phyloP scores from a whole-genome alignment of 2,888 invertebrate genomes.

The Scaptomyza cyrtandrae region DNA sequence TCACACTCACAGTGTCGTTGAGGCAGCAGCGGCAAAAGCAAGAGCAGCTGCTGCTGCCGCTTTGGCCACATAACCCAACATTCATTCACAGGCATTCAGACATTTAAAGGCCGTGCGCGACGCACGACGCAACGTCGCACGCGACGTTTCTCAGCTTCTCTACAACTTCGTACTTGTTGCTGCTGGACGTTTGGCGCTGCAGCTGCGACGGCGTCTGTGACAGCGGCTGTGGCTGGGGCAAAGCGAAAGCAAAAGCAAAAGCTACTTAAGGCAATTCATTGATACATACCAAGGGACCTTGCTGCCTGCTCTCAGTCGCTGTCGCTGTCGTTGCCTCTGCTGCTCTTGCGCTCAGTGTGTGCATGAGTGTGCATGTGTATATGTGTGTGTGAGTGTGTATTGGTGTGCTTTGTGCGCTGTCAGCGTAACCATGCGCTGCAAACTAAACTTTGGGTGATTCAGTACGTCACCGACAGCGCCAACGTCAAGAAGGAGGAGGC shows the following conservation, averaged over 20 bases:
- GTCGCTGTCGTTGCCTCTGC: conserved; percentile 14
- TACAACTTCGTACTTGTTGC: conserved; percentile 47
- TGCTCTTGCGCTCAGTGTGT: conserved; percentile 8
- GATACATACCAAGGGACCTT: conserved; percentile 57
- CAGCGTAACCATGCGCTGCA: conserved; percentile 62
- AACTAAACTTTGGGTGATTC: conserved; percentile 71
- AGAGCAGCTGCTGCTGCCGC: conserved; percentile 19
- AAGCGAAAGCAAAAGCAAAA: conserved; percentile 23
- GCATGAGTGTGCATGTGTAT: conserved; percentile 18
- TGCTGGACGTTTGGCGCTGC: conserved; percentile 37
- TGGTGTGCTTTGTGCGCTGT: conserved; percentile 37
- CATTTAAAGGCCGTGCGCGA: conserved; percentile 24
- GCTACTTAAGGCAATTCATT: conserved; percentile 59
- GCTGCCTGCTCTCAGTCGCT: conserved; percentile 11
- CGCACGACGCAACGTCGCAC: conserved; percentile 13
- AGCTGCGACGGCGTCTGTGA: neutral
- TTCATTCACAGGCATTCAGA: conserved; percentile 57
- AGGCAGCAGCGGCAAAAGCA: conserved; percentile 15
- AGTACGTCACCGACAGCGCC: conserved; percentile 77
- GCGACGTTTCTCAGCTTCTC: conserved; percentile 12
- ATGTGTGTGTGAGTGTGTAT: conserved; percentile 14
- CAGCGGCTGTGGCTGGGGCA: conserved; percentile 7
- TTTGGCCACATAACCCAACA: conserved; percentile 14
- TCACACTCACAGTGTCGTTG: conserved; percentile 63
- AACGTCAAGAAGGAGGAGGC: conserved; percentile 78